Percentiles rank a stretch among this genome's conserved stretches.
Conservation (phyloP, 2,888 invertebrate genomes). For the Drosophila histrio region DNA sequence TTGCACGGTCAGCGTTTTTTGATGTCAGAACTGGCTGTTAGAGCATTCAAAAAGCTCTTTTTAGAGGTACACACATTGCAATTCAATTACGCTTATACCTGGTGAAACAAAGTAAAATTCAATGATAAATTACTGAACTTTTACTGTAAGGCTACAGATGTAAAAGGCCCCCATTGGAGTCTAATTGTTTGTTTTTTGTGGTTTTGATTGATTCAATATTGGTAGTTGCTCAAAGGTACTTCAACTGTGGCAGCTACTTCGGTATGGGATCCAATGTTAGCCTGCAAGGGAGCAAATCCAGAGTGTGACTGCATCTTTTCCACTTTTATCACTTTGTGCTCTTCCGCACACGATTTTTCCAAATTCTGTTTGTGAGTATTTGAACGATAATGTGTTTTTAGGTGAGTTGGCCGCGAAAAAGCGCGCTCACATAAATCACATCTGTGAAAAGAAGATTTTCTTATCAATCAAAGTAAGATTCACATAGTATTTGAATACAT, state of each 20-base stretch:
- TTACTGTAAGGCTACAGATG: too few species aligned
- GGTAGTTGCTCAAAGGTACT: slow-evolving; percentile 9
- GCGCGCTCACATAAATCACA: slow-evolving; percentile 82
- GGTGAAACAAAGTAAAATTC: too few species aligned
- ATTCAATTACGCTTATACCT: too few species aligned
- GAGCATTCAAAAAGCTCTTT: too few species aligned
- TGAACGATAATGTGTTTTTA: slow-evolving; percentile 81
- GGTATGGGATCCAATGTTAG: neutral
- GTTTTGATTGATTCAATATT: too few species aligned
- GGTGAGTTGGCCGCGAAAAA: slow-evolving; percentile 81
- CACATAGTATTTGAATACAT: slow-evolving; percentile 14
- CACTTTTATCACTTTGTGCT: neutral
- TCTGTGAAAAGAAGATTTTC: slow-evolving; percentile 43
- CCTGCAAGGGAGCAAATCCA: neutral
- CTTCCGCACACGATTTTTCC: slow-evolving; percentile 42
- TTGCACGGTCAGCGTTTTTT: too few species aligned
- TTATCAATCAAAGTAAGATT: neutral
- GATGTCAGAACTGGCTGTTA: too few species aligned
- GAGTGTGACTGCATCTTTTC: neutral
- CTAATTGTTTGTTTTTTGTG: too few species aligned
- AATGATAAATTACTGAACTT: too few species aligned
- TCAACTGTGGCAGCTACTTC: slow-evolving; percentile 5
- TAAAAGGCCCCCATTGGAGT: too few species aligned
- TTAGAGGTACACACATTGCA: too few species aligned
- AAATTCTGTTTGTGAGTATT: slow-evolving; percentile 81